A percentile compares a stretch with the other conserved stretches of the same genome.
Conservation (phyloP, 2,113 vertebrate genomes). For the Tragelaphus scriptus region DNA sequence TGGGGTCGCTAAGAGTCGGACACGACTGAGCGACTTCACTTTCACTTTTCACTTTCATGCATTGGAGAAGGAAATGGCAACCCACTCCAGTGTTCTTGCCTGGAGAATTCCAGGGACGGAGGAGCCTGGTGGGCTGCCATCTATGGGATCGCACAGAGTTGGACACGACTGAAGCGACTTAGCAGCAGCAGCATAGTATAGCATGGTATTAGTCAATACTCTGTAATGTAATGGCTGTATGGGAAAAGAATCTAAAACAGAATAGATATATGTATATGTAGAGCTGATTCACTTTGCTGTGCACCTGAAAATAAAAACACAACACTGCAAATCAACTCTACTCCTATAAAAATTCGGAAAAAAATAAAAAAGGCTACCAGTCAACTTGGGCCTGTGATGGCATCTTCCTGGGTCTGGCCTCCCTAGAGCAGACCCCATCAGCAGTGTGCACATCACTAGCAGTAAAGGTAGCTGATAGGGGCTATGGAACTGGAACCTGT, state of each 20-base stretch:
- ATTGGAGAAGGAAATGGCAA: no score
- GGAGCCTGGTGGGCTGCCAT: no score
- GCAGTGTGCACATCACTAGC: not conserved
- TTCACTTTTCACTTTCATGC: no score
- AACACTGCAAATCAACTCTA: not conserved
- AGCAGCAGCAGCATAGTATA: not conserved
- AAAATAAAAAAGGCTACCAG: not conserved
- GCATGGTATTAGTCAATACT: not conserved
- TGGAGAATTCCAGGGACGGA: no score
- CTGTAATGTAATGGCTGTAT: not conserved
- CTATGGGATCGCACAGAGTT: no score
- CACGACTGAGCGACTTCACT: no score
- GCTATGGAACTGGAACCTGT: not conserved
- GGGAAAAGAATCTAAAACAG: not conserved
- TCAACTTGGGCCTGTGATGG: not conserved
- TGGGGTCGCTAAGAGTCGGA: no score
- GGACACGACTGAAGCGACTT: rapidly evolving
- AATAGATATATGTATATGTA: not conserved
- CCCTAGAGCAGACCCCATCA: not conserved
- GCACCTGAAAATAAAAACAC: not conserved
- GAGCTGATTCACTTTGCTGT: not conserved
- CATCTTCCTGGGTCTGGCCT: not conserved
- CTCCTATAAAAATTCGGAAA: rapidly evolving
- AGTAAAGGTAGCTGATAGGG: not conserved
- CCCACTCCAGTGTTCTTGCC: no score